These are phyloP conservation scores for Penaeus indicus DNA, from an alignment of 1,140 invertebrate genomes.

Conservation along the genomic window DNA sequence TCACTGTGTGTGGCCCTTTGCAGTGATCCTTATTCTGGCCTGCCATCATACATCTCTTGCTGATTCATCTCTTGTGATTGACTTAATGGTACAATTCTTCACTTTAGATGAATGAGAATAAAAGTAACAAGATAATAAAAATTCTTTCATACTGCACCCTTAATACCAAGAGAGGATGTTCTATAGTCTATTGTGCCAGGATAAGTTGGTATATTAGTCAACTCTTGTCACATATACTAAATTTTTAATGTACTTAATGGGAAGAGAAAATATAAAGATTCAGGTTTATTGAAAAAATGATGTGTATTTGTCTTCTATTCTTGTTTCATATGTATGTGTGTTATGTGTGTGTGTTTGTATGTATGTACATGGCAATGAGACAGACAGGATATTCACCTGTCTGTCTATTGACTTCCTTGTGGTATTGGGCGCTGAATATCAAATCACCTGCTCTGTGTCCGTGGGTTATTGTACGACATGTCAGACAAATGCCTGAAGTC, in stretches of 20 bases:
- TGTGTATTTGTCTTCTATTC: conserved; percentile 26
- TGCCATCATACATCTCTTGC: conserved; percentile 6
- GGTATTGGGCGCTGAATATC: conserved; percentile 24
- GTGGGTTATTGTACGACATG: conserved; percentile 21
- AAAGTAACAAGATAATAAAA: conserved; percentile 2
- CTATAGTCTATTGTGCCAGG: background rate
- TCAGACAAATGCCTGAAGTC: conserved; percentile 27
- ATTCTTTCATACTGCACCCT: background rate
- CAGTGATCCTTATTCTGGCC: conserved; percentile 24
- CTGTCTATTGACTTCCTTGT: conserved; percentile 32
- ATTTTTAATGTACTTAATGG: background rate
- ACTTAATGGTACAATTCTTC: conserved; percentile 27
- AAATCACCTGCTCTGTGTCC: conserved; percentile 29
- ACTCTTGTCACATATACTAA: conserved; percentile 3
- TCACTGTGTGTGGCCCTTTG: conserved; percentile 36
- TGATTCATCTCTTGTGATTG: background rate
- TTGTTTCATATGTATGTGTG: conserved; percentile 48
- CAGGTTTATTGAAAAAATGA: conserved; percentile 2
- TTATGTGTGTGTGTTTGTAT: conserved; percentile 46
- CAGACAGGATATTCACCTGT: conserved; percentile 38
- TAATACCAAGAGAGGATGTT: too few species aligned
- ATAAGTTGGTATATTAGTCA: conserved; percentile 14
- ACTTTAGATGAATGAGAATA: background rate
- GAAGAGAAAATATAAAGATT: too few species aligned
- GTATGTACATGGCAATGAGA: conserved; percentile 27